Evolutionary conservation across 2,888 invertebrate genomes (phyloP).

Genomic region (Aporophyla lueneburgensis): DNA sequence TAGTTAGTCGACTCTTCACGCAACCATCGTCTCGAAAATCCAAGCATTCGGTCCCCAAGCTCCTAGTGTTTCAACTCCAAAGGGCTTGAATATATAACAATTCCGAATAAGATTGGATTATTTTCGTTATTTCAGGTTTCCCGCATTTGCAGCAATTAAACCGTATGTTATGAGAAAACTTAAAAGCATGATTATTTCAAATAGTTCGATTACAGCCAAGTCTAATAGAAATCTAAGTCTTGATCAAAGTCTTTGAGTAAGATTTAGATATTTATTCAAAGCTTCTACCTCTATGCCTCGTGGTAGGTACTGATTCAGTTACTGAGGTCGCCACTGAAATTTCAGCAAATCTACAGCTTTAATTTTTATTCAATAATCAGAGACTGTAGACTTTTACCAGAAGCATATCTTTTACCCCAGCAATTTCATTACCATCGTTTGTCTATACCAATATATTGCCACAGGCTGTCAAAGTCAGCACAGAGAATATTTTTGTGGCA

Average conservation of each 20-base stretch:
- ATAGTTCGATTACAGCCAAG: background rate
- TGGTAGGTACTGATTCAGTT: background rate
- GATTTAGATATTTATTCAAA: background rate
- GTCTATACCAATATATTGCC: constrained; percentile 64
- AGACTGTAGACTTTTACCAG: background rate
- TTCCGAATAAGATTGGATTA: no score
- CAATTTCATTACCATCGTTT: constrained; percentile 51
- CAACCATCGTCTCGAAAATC: no score
- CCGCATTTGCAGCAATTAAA: no score
- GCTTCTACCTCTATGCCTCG: no score
- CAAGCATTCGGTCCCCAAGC: no score
- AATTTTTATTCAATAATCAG: constrained; percentile 2
- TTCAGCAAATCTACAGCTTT: background rate
- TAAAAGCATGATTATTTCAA: background rate
- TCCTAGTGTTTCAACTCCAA: no score
- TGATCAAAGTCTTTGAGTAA: background rate
- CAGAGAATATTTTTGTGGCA: constrained; percentile 75
- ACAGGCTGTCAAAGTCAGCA: constrained; percentile 68
- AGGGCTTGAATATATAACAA: no score
- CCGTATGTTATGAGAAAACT: background rate
- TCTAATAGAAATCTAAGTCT: background rate
- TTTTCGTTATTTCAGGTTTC: no score
- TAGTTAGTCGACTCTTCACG: no score
- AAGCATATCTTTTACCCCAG: constrained; percentile 23
- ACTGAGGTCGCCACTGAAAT: background rate